Evolutionary conservation across 1,140 invertebrate species (phyloP).

Genomic region (Leguminivora glycinivorella): DNA sequence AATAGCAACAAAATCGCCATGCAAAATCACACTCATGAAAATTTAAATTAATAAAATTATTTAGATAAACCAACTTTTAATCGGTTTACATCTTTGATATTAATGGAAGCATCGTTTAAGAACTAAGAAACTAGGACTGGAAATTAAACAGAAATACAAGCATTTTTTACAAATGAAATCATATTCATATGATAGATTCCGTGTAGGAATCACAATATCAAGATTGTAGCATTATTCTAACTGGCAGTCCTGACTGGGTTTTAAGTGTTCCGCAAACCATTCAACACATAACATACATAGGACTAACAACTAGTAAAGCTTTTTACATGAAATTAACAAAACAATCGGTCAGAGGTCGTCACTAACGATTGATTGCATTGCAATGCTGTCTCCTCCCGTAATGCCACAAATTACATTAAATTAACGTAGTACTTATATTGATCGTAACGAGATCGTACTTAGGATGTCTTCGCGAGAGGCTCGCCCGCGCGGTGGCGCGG

Average conservation of each 20-base stretch:
- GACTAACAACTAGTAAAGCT: slow-evolving; percentile 75
- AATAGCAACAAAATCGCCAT: slow-evolving; percentile 72
- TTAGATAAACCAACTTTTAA: slow-evolving; percentile 73
- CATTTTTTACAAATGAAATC: slow-evolving; percentile 32
- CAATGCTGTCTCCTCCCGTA: slow-evolving; percentile 68
- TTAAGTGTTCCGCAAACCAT: slow-evolving; percentile 51
- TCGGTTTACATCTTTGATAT: slow-evolving; percentile 76
- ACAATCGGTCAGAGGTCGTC: slow-evolving; percentile 48
- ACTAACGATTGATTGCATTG: slow-evolving; percentile 62
- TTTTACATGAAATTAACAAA: slow-evolving; percentile 76
- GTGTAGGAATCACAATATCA: slow-evolving; percentile 4
- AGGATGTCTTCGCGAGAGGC: slow-evolving; percentile 73
- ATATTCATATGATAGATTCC: slow-evolving; percentile 6
- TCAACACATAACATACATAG: slow-evolving; percentile 68
- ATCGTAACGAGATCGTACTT: slow-evolving; percentile 77
- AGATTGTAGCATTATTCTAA: slow-evolving; percentile 23
- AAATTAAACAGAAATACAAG: slow-evolving; percentile 40
- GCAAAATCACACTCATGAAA: slow-evolving; percentile 72
- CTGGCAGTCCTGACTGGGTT: slow-evolving; percentile 26
- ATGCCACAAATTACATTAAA: slow-evolving; percentile 73
- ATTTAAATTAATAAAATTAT: slow-evolving; percentile 67
- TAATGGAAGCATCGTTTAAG: slow-evolving; percentile 77
- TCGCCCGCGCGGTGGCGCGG: slow-evolving; percentile 35
- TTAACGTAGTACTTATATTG: slow-evolving; percentile 61
- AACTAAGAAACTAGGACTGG: slow-evolving; percentile 61